These are phyloP conservation scores for Spilosoma lubricipeda DNA, from an alignment of 2,888 invertebrate species.

Conservation along the genomic window DNA sequence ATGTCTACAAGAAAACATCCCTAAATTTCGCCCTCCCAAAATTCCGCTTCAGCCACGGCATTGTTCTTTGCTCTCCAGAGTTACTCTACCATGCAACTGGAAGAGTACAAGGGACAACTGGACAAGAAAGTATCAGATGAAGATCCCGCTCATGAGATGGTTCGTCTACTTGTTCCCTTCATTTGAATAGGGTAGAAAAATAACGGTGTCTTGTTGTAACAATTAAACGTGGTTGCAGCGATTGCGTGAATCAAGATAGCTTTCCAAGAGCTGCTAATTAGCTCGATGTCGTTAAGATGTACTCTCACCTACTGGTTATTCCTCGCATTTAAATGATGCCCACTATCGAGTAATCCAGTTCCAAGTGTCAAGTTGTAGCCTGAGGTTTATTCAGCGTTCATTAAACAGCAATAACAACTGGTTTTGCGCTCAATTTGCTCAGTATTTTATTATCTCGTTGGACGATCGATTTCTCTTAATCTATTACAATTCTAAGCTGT, in stretches of 20 bases:
- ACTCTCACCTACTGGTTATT: background rate
- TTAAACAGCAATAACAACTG: constrained; percentile 36
- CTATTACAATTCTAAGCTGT: constrained; percentile 8
- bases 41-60: no score
- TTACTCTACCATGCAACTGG: no score
- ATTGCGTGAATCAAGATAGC: background rate
- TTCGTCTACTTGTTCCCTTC: background rate
- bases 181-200: background rate
- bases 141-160: no score
- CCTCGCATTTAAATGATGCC: background rate
- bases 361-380: constrained; percentile 4
- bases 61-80: no score
- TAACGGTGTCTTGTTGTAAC: background rate
- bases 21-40: no score
- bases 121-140: no score
- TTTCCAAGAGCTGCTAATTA: background rate
- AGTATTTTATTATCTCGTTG: constrained; percentile 24
- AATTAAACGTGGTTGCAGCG: background rate
- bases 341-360: background rate
- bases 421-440: constrained; percentile 41
- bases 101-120: no score
- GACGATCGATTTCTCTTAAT: constrained; percentile 25
- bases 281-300: background rate
- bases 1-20: no score
- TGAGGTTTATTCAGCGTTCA: constrained; percentile 13